Percentiles rank a stretch among this genome's conserved stretches.
These are phyloP conservation scores for Lycocerus yunnanus DNA, from an alignment of 2,888 invertebrate genomes.

Conservation along the genomic window DNA sequence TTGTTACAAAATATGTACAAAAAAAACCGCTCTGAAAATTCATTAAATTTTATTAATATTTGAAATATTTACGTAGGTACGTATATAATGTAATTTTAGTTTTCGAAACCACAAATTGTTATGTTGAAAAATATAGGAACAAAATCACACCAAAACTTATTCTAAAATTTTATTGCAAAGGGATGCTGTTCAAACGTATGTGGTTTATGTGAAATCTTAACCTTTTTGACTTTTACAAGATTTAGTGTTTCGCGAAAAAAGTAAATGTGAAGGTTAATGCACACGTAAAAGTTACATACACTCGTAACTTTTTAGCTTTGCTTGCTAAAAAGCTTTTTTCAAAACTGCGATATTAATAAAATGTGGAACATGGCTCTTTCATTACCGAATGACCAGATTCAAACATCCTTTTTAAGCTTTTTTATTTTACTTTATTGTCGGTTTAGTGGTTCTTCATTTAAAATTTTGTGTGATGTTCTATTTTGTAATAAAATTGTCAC, in stretches of 20 bases:
- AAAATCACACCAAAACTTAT: slow-evolving; percentile 2
- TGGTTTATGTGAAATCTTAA: slow-evolving; percentile 17
- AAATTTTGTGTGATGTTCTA: neutral
- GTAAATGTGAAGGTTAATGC: slow-evolving; percentile 9
- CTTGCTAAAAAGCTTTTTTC: neutral
- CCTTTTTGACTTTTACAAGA: slow-evolving; percentile 18
- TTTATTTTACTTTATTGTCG: neutral
- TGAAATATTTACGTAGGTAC: neutral
- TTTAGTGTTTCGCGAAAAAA: slow-evolving; percentile 12
- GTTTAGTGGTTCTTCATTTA: neutral
- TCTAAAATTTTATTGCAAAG: slow-evolving; percentile 16
- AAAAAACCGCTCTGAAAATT: neutral
- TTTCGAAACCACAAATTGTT: neutral
- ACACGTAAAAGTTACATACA: slow-evolving; percentile 6
- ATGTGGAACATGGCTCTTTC: neutral
- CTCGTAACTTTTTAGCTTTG: slow-evolving; percentile 4
- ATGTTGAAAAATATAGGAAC: neutral
- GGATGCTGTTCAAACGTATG: slow-evolving; percentile 12
- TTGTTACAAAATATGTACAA: neutral
- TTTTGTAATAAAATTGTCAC: neutral
- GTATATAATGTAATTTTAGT: neutral
- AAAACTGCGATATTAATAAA: neutral
- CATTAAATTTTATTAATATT: neutral
- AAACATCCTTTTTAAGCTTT: neutral
- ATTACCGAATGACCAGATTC: neutral